These are phyloP conservation scores for Megathymus violae DNA, from an alignment of 1,140 invertebrate genomes.

Conservation along the genomic window DNA sequence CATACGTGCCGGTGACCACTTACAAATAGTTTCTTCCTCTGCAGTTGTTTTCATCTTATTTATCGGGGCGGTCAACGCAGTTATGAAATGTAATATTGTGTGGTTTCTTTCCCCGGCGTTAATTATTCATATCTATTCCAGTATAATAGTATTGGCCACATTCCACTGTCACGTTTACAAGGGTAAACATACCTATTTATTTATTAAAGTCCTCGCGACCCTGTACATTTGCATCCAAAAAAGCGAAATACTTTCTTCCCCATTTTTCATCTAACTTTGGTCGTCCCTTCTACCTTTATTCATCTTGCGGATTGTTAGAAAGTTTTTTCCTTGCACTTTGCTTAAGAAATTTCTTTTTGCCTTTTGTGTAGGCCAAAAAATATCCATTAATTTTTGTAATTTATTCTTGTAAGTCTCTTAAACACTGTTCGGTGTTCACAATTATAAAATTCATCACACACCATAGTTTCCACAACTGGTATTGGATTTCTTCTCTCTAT, in stretches of 20 bases:
- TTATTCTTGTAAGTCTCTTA: too few species aligned
- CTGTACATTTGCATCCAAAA: conserved; percentile 10
- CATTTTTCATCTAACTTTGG: conserved; percentile 20
- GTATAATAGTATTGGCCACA: neutral
- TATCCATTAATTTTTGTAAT: neutral
- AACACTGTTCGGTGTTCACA: too few species aligned
- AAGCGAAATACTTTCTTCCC: conserved; percentile 15
- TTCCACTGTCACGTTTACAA: neutral
- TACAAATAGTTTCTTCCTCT: too few species aligned
- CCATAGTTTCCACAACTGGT: too few species aligned
- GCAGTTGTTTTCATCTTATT: too few species aligned
- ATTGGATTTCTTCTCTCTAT: too few species aligned
- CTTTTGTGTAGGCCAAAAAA: conserved; percentile 10
- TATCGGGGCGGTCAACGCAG: too few species aligned
- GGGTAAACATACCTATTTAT: conserved; percentile 17
- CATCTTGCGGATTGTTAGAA: conserved; percentile 18
- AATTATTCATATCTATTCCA: neutral
- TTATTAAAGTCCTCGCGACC: conserved; percentile 6
- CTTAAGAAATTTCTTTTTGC: conserved; percentile 20
- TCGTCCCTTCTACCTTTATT: conserved; percentile 12
- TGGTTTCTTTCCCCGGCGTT: too few species aligned
- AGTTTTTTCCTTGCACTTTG: conserved; percentile 21
- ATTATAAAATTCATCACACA: too few species aligned
- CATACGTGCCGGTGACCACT: too few species aligned
- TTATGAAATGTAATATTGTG: too few species aligned